A percentile compares a stretch with the other conserved stretches of the same genome.
Evolutionary conservation across 2,113 vertebrate species (phyloP).

Genomic region (Pseudopodoces humilis): DNA sequence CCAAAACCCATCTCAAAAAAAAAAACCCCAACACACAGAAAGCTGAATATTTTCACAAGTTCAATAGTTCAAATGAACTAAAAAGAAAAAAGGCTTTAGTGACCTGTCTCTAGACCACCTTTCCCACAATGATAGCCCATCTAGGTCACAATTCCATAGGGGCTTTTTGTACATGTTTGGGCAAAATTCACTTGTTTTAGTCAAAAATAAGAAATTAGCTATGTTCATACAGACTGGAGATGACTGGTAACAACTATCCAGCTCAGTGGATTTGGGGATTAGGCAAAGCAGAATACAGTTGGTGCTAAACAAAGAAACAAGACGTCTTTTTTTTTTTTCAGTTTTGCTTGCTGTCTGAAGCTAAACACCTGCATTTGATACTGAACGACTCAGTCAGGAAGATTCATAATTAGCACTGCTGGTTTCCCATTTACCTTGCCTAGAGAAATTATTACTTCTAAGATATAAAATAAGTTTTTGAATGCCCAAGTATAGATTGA

Average conservation of each 20-base stretch:
- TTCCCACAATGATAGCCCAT: not conserved
- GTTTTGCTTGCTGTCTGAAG: not conserved
- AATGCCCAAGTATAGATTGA: not conserved
- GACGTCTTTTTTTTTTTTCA: not conserved
- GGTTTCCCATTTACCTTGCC: not conserved
- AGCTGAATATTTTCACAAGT: conserved; percentile 52
- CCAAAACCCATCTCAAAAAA: conserved; percentile 35
- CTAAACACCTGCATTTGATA: not conserved
- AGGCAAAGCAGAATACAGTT: not conserved
- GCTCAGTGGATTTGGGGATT: not conserved
- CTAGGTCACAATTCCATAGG: not conserved
- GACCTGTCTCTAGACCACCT: not conserved
- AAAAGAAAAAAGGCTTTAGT: not conserved
- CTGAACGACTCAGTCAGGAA: not conserved
- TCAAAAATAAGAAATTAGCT: not conserved
- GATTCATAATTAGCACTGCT: not conserved
- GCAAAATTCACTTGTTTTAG: not conserved
- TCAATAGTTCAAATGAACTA: conserved; percentile 64
- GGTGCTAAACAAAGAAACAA: not conserved
- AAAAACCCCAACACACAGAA: not conserved
- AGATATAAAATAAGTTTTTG: not conserved
- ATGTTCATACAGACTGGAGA: not conserved
- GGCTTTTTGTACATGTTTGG: not conserved
- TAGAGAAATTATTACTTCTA: not conserved
- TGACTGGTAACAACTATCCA: not conserved